Base-by-base conservation (phyloP, 53 echinoderm and acorn worm genomes). In the Antedon mediterranea region DNA sequence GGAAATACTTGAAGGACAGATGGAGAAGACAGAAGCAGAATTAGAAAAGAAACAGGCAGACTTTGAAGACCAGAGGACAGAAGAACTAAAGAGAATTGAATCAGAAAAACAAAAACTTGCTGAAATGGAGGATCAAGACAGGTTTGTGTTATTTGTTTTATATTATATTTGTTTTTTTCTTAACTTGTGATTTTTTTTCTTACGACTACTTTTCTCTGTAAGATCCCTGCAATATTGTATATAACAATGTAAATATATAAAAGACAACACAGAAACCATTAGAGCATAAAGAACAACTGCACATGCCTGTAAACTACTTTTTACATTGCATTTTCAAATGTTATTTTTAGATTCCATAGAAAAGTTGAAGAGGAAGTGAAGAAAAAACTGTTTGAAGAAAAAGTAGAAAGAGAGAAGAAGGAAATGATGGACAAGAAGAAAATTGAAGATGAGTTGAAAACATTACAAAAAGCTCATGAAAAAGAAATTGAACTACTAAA, bases 331-430 rank as follows among this genome's bases (percentile, higher is more conserved):
- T 37, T 37, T 37, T 6, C 4, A 75, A 32, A 30, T 75, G 31
- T 28, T 75, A 75, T 3, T 72, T 78, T 72, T 78, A 93, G 94
- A 81, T 88, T 93, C 83, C 82, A 91, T 43, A 83, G 84, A 77
- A 82, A 90, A 31, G 86, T 93, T n/a, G 94, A 90, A 81, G 90
- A 90, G 41, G 86, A 83, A 74, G 94, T 90, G 18, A 86, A 89
- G 76, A 82, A 90, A 74, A 85, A 90, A 27, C 84, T 93, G 72
- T 75, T 82, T 43, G 94, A 93, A 72, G 94, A 93, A 43, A 43
- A 77, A n/a, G 88, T 82, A 74, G 80, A 84, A 73, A 78, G 94
- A 27, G 86, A 93, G 81, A 87, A 93, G 70, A 83, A 81, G 30
- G 30, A 81, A 4, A 30, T 81, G 5, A 72, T 73, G 26, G 81